Conservation (phyloP, 2,888 invertebrate genomes). For the Tanytarsus gracilentus region DNA sequence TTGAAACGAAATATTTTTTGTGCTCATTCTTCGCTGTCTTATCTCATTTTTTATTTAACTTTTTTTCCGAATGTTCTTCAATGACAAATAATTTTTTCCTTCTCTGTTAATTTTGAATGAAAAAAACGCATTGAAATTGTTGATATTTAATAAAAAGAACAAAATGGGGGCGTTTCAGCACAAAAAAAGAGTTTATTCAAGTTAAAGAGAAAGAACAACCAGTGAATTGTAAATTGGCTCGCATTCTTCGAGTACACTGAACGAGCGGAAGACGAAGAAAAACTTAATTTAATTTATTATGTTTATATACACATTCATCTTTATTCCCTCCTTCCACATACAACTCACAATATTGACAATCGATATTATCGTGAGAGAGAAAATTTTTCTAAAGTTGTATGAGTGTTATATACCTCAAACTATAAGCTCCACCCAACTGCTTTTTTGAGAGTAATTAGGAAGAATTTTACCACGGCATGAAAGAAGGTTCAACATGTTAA, state of each 20-base stretch:
- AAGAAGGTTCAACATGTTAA: no score
- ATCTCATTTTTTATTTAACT: not conserved
- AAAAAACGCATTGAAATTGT: constrained; percentile 10
- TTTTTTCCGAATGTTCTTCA: constrained; percentile 4
- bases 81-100: constrained; percentile 12
- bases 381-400: not conserved
- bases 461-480: not conserved
- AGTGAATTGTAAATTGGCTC: constrained; percentile 19
- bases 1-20: constrained; percentile 21
- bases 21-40: constrained; percentile 13
- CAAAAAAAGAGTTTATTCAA: not conserved
- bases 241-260: constrained; percentile 5
- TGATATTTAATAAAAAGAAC: not conserved
- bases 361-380: not conserved
- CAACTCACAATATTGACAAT: not conserved
- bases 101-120: not conserved
- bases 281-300: constrained; percentile 20
- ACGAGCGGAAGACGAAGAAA: constrained; percentile 12
- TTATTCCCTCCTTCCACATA: constrained; percentile 26
- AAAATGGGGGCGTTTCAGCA: constrained; percentile 26
- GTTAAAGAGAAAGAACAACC: not conserved
- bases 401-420: constrained; percentile 17
- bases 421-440: constrained; percentile 21
- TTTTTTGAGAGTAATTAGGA: not conserved
- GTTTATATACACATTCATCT: constrained; percentile 6